Conservation (phyloP, 2,113 vertebrate genomes). For the Labrus mixtus region DNA sequence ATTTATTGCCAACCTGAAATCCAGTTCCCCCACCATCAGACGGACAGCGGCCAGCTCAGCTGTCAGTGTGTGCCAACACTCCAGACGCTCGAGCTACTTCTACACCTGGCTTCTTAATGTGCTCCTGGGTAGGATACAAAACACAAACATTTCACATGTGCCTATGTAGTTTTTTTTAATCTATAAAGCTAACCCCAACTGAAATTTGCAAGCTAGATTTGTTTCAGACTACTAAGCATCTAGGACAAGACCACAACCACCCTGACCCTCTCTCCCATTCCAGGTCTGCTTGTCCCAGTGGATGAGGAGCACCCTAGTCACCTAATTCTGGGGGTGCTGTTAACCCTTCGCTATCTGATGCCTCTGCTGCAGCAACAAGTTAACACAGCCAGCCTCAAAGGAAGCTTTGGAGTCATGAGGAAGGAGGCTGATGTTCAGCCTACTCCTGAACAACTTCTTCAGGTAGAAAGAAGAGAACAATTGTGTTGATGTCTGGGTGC, state of each 20-base stretch:
- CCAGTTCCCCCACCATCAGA: constrained; percentile 92
- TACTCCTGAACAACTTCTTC: constrained; percentile 91
- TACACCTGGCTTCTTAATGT: constrained; percentile 97
- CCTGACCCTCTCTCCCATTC: neutral
- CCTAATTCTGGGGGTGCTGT: constrained; percentile 92
- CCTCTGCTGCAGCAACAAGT: constrained; percentile 96
- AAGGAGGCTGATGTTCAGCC: constrained; percentile 95
- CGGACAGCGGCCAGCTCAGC: constrained; percentile 92
- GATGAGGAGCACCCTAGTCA: constrained; percentile 91
- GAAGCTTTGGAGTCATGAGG: constrained; percentile 95
- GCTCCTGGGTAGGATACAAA: constrained; percentile 87
- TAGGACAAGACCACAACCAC: neutral
- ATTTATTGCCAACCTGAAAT: constrained; percentile 94
- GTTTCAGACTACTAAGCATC: neutral
- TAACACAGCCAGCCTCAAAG: constrained; percentile 94
- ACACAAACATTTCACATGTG: neutral
- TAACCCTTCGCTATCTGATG: constrained; percentile 93
- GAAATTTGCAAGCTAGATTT: neutral
- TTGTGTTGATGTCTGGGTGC: neutral
- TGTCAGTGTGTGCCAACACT: constrained; percentile 94
- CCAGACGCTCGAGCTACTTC: constrained; percentile 92
- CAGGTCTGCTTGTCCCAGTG: constrained; percentile 91
- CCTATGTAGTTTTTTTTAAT: neutral
- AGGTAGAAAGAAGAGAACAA: constrained; percentile 81
- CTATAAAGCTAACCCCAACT: neutral